Evolutionary conservation across 2,797 vertebrate genomes (phyloP), one percentile per base, ranked within the genome.

Genomic region (Pteropus rufus): DNA sequence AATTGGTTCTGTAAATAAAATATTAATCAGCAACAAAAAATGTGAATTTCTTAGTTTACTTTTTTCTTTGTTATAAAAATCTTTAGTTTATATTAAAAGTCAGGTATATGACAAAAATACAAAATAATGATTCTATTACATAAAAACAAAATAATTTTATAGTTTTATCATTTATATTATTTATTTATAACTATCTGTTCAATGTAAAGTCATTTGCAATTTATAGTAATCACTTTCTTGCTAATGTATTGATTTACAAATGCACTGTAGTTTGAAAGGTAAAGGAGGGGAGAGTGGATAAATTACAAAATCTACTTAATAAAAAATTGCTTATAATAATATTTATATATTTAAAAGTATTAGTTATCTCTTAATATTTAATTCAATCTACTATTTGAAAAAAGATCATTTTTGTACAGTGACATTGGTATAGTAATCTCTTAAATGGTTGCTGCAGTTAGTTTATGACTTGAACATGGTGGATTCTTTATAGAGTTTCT

Each of bases 31-130:
- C 23, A 67, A 15, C 97, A 79, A 94, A 72, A 70, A 97, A 84
- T 95, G 15, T 85, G 73, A 97, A 96, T 97, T 96, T 96, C 60
- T 95, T 95, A 83, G 67, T 76, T 34, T 44, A 83, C 2, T 10
- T 96, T 70, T 96, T 96, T 81, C 44, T 86, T 97, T 90, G 15
- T 92, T 79, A 90, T 79, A 31, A 84, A 90, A 65, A 60, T 41
- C 7, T 21, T 67, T 56, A 89, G 3, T 10, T 79, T 75, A 44
- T 75, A 52, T 80, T 87, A 54, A 79, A 95, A 76, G 29, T 79
- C 3, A 65, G 10, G 7, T 70, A 41, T 49, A 90, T 34, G 12
- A 1, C 49, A 73, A 60, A 4, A 2, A 54, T 15, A 29, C 7
- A 80, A 3, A 86, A 39, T 81, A 60, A 44, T 39, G 2, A 39